phyloP scores from a whole-genome alignment of 2,113 vertebrate species.

The Hassar affinis region DNA sequence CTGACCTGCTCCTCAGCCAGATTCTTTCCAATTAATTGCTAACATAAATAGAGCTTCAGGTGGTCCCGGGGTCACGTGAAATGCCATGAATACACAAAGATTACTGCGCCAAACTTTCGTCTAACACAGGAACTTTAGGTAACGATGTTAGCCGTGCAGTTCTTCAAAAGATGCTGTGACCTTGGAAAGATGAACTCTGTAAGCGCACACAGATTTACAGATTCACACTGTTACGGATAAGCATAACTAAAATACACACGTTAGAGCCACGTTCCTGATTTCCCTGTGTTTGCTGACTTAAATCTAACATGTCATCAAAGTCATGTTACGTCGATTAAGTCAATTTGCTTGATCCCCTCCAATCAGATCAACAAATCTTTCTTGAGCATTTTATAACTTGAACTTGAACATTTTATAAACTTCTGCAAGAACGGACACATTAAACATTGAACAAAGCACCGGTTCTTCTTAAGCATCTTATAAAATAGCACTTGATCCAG shows the following conservation, averaged over 20 bases:
- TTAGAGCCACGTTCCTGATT: not conserved
- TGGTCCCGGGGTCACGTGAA: constrained; percentile 57
- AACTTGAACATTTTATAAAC: too few relatives aligned
- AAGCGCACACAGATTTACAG: not conserved
- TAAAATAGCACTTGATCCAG: too few relatives aligned
- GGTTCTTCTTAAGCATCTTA: too few relatives aligned
- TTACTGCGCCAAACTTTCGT: constrained; percentile 37
- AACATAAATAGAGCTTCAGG: constrained; percentile 72
- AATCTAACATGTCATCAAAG: too few relatives aligned
- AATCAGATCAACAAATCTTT: too few relatives aligned
- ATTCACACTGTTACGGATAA: not conserved
- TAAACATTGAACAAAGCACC: too few relatives aligned
- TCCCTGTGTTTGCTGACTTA: not conserved
- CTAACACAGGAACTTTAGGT: constrained; percentile 13
- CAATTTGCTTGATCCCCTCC: too few relatives aligned
- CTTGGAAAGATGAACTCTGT: not conserved
- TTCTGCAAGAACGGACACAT: too few relatives aligned
- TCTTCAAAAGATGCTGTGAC: not conserved
- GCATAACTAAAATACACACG: too few relatives aligned
- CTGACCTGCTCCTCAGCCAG: constrained; percentile 70
- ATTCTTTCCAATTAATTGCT: constrained; percentile 71
- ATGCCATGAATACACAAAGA: constrained; percentile 55
- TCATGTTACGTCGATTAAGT: too few relatives aligned
- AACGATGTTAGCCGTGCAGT: not conserved
- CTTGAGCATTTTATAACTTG: too few relatives aligned